Evolutionary conservation across 2,888 invertebrate genomes (phyloP), one percentile per base, ranked within the genome.

Genomic region (Plebejus argus): DNA sequence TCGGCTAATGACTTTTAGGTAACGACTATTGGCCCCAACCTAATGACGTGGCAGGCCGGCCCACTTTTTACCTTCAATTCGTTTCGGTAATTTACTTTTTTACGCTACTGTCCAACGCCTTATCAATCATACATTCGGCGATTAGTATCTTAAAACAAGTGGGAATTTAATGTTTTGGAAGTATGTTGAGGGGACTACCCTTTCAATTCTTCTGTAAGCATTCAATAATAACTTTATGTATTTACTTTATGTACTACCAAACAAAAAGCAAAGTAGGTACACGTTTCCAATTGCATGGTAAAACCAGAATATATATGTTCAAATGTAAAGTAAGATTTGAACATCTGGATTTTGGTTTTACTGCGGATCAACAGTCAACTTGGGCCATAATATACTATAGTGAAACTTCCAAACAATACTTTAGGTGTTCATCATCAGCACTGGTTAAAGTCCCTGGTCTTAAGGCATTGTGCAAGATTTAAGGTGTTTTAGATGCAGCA

Each of bases 1-100:
- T 92, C 90, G 88, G 88, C 90, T 94, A 94, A 94, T 93, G 94
- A 92, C 89, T 92, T 94, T 93, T 91, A 87, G 90, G 93, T 93
- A 92, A 90, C 93, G 90, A 91, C 92, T 92, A 94, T 94, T 93
- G 94, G 94, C 87, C 88, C 88, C 81, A 86, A 88, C 79, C 92
- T 94, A 93, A 93, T 93, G 93, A 92, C 88, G 85, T 83, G 83
- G 79, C 85, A 89, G 91, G 83, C 88, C 93, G 83, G 84, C 93
- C 94, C 92, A 92, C 93, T 93, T 92, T 91, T 92, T 90, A 90
- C 88, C 85, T 85, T 85, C 88, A 88, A 89, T 92, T 89, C 87
- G 89, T 90, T 91, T 91, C 86, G 89, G 90, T 91, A 89, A 91
- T 91, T 90, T 86, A 88, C 79, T 84, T 88, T 88, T 87, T 87